These are phyloP conservation scores for Peucedramus taeniatus DNA, from an alignment of 2,113 vertebrate species.

Conservation along the genomic window DNA sequence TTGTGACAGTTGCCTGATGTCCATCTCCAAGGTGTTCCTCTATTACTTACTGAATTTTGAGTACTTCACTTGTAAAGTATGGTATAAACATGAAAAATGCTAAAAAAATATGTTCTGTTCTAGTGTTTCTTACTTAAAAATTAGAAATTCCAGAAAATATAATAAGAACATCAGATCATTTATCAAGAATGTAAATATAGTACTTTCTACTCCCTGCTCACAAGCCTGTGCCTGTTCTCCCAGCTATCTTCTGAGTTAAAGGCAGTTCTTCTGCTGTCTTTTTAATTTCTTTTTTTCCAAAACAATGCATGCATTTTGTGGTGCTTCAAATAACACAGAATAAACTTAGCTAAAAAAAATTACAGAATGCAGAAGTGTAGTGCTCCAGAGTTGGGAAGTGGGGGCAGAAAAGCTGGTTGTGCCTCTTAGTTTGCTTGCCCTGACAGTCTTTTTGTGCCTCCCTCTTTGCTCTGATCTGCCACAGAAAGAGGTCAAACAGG, in stretches of 20 bases:
- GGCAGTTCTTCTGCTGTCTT: not conserved
- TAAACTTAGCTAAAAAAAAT: not conserved
- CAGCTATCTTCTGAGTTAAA: not conserved
- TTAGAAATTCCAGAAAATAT: not conserved
- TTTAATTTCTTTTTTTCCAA: not conserved
- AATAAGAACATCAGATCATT: not conserved
- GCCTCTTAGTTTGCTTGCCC: not conserved
- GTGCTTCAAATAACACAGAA: not conserved
- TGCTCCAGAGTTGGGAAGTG: not conserved
- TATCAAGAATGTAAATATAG: not conserved
- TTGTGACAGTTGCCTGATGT: not conserved
- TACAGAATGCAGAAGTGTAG: not conserved
- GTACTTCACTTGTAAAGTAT: not conserved
- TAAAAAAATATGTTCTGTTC: not conserved
- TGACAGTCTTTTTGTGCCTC: not conserved
- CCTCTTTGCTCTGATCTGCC: not conserved
- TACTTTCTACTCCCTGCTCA: not conserved
- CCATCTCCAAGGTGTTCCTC: not conserved
- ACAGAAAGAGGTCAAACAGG: not conserved
- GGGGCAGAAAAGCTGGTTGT: not conserved
- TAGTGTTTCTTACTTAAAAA: not conserved
- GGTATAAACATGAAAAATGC: not conserved
- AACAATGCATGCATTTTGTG: not conserved
- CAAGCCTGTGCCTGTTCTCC: not conserved
- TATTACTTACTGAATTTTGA: not conserved